A percentile compares a stretch with the other conserved stretches of the same genome.
Conservation (phyloP, 1,140 invertebrate species). For the Pseudobourletiella spinata region DNA sequence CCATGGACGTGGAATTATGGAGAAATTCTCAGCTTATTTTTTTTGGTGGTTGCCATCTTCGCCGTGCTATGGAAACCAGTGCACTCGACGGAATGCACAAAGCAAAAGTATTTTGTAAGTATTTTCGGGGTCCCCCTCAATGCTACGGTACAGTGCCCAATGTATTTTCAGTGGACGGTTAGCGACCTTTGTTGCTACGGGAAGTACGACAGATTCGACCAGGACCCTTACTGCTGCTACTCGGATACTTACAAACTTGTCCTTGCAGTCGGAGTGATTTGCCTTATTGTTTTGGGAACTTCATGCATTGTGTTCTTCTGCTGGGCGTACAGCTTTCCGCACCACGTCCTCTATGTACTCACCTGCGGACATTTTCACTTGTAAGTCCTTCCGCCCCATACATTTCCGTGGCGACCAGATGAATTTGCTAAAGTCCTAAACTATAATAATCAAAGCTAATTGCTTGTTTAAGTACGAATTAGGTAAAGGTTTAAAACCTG, state of each 20-base stretch:
- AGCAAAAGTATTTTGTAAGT: conserved; percentile 20
- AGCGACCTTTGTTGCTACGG: conserved; percentile 28
- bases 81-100: conserved; percentile 20
- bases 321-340: conserved; percentile 33
- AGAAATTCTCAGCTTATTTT: background rate
- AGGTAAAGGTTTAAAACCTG: no score
- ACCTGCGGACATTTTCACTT: conserved; percentile 30
- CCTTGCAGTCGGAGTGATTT: conserved; percentile 31
- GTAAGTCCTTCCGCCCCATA: conserved; percentile 27
- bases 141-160: conserved; percentile 15
- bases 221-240: conserved; percentile 31
- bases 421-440: no score
- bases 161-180: conserved; percentile 27
- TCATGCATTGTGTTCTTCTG: conserved; percentile 29
- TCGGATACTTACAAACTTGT: conserved; percentile 34
- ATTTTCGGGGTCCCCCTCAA: conserved; percentile 16
- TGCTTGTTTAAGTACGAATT: no score
- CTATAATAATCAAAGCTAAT: no score
- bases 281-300: conserved; percentile 13
- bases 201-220: conserved; percentile 20
- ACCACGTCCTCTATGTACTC: conserved; percentile 26
- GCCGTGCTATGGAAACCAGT: background rate
- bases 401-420: no score
- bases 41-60: background rate
- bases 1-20: background rate